phyloP scores from a whole-genome alignment of 35 echinoderm and acorn worm species.

The Diadema setosum region DNA sequence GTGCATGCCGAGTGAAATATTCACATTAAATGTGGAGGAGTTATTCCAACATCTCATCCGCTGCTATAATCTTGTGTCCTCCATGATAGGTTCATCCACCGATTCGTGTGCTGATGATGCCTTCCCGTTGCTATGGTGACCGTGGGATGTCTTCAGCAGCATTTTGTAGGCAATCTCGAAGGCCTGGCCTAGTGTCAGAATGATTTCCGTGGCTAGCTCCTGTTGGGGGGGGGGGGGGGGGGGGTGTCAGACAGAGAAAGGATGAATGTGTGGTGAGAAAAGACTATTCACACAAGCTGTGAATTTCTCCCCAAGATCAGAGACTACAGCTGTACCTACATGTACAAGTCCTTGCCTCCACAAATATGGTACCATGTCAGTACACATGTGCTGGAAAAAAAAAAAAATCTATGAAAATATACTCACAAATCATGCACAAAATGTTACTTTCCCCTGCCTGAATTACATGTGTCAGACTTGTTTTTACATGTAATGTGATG shows the following conservation, averaged over 20 bases:
- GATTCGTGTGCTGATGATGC: not conserved
- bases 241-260: not conserved
- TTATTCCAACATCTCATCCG: not conserved
- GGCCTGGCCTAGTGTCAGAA: slow-evolving; percentile 92
- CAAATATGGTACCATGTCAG: too few relatives aligned
- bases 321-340: too few relatives aligned
- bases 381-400: too few relatives aligned
- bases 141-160: slow-evolving; percentile 41
- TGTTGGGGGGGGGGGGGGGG: not conserved
- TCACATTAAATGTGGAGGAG: not conserved
- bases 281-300: too few relatives aligned
- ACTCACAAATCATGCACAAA: too few relatives aligned
- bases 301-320: too few relatives aligned
- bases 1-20: not conserved
- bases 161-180: slow-evolving; percentile 98
- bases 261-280: too few relatives aligned
- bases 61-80: slow-evolving; percentile 38
- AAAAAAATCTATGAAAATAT: too few relatives aligned
- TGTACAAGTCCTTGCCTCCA: too few relatives aligned
- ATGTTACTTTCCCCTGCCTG: too few relatives aligned
- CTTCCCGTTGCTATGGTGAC: not conserved
- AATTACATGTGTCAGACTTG: too few relatives aligned
- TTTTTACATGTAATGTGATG: too few relatives aligned
- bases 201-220: slow-evolving; percentile 90
- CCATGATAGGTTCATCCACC: not conserved